Evolutionary conservation across 64 coral and sea anemone genomes (phyloP).

Genomic region (Montipora foliosa): DNA sequence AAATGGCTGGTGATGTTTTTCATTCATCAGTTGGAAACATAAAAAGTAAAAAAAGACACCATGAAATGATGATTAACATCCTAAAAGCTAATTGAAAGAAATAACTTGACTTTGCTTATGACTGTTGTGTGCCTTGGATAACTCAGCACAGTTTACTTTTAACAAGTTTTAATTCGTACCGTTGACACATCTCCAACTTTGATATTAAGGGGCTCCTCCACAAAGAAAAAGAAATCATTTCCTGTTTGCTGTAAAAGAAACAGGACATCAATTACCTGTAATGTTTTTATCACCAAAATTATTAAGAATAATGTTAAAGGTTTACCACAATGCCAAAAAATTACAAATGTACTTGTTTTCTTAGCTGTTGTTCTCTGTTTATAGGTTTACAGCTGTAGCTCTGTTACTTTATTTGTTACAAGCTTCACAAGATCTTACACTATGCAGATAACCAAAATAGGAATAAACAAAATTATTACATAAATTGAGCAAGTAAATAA

Average conservation of each 20-base stretch:
- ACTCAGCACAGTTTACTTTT: background rate
- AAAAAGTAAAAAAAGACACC: background rate
- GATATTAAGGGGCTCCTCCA: slow-evolving; percentile 90
- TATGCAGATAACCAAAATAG: background rate
- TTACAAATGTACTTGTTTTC: no score
- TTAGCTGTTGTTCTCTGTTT: no score
- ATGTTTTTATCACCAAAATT: background rate
- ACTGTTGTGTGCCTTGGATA: no score
- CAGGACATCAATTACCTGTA: background rate
- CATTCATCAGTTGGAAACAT: slow-evolving; percentile 6
- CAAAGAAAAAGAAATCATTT: slow-evolving; percentile 72
- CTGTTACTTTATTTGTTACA: no score
- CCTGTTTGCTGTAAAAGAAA: slow-evolving; percentile 64
- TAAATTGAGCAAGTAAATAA: background rate
- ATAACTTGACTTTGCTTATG: no score
- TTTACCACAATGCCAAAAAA: no score
- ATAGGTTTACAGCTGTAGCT: no score
- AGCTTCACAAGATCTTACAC: no score
- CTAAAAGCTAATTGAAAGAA: no score
- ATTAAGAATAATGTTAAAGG: no score
- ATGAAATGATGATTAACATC: background rate
- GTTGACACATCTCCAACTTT: slow-evolving; percentile 97
- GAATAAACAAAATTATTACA: background rate
- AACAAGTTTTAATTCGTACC: slow-evolving; percentile 61
- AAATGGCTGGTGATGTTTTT: slow-evolving; percentile 79